Percentiles rank a stretch among this genome's conserved stretches.
Conservation (phyloP, 2,797 vertebrate genomes). For the Threskiornis aethiopicus region DNA sequence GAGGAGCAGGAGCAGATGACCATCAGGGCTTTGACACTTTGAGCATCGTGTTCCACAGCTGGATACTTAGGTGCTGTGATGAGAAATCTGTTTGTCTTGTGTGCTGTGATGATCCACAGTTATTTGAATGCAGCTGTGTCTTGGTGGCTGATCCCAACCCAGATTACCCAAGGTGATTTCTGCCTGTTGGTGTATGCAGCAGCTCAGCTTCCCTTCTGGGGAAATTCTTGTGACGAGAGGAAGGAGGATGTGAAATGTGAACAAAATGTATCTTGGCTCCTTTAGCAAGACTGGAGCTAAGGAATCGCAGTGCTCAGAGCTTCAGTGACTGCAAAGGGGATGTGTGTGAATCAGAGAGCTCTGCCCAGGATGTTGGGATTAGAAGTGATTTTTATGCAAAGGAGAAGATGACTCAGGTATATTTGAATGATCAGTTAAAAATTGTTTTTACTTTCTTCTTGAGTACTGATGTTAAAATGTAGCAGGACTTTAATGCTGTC, state of each 20-base stretch:
- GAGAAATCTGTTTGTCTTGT: neutral
- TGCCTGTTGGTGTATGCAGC: neutral
- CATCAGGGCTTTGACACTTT: neutral
- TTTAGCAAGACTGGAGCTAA: neutral
- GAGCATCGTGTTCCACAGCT: neutral
- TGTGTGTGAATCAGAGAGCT: constrained; percentile 3
- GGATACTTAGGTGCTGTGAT: neutral
- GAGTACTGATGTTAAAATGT: neutral
- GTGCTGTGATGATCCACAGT: neutral
- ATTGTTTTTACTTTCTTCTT: neutral
- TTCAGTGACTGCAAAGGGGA: neutral
- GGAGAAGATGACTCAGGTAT: constrained; percentile 37
- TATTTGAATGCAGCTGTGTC: neutral
- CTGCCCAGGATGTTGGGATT: constrained; percentile 42
- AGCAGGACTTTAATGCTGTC: neutral
- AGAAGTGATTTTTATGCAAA: constrained; percentile 6
- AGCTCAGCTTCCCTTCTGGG: neutral
- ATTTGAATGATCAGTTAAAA: constrained; percentile 28
- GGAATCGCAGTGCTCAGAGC: neutral
- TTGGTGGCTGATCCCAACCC: neutral
- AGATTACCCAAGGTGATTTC: neutral
- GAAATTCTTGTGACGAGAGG: neutral
- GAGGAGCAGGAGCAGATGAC: neutral
- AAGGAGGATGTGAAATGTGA: neutral
- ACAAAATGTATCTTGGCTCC: neutral